Evolutionary conservation across 2,113 vertebrate species (phyloP), one percentile per base, ranked within the genome.

Genomic region (Daboia siamensis): DNA sequence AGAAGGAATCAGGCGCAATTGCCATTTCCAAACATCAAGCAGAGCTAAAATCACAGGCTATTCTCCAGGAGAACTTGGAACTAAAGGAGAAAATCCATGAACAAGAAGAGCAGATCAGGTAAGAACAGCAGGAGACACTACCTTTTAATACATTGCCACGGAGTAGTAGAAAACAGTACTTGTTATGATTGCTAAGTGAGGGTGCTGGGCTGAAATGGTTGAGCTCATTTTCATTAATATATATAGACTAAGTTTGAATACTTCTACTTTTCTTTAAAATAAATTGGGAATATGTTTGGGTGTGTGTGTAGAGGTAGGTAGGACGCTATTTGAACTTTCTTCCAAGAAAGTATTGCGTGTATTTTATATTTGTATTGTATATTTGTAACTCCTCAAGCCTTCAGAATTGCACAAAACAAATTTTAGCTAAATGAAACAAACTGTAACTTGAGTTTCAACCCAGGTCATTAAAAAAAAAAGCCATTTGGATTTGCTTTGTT

Each of bases 31-130:
- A 97, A 96, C 96, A 80, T 21, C 96, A 97, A 89, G 86, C 95
- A 17, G 98, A 98, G 69, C 85, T 96, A 54, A 94, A 94, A 92
- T 95, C 97, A 90, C 96, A 98, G 29, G 29, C 64, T 0, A 88
- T 95, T 46, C 44, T 90, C 55, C 97, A 97, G 86, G 98, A 98
- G 92, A 98, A 97, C 11, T 52, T 90, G 91, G 97, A 97, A 39
- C 88, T 98, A 74, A 98, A 97, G 94, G 95, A 96, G 87, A 96
- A 94, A 86, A 93, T 97, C 26, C 85, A 87, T 15, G 94, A 97
- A 29, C 95, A 97, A 52, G 97, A 97, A 0, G 94, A 74, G 23
- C 96, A 96, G 92, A 94, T 98, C 90, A 90, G 80, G 92, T 93
- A 93, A 86, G 46, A 33, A 15, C 12, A 44, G 52, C 17, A 52